These are phyloP conservation scores for Dasyornis broadbenti DNA, from an alignment of 2,113 vertebrate genomes.

Conservation along the genomic window DNA sequence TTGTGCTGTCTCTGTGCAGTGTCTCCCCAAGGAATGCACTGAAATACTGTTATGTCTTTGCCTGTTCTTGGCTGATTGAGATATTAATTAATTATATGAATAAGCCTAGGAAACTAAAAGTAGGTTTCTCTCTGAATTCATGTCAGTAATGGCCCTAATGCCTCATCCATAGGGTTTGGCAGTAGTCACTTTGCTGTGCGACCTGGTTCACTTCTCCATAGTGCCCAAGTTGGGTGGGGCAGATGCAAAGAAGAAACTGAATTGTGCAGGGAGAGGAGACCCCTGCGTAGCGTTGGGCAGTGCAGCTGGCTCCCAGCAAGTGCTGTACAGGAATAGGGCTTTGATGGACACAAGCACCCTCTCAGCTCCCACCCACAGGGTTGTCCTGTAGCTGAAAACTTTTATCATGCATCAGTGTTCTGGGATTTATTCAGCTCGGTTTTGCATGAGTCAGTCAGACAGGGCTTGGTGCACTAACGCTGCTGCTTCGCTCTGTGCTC, in stretches of 20 bases:
- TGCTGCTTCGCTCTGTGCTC: neutral
- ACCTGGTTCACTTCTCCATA: neutral
- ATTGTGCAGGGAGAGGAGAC: neutral
- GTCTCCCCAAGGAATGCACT: conserved; percentile 18
- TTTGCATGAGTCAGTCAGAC: neutral
- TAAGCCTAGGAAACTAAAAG: neutral
- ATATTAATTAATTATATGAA: conserved; percentile 55
- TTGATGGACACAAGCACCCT: neutral
- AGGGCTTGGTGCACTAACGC: neutral
- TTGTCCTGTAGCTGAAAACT: fast-evolving
- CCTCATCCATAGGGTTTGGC: neutral
- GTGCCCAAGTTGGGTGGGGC: neutral
- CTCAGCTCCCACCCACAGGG: neutral
- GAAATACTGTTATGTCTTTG: conserved; percentile 33
- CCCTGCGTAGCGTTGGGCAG: fast-evolving
- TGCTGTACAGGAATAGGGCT: fast-evolving
- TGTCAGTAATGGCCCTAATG: neutral
- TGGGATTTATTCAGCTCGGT: neutral
- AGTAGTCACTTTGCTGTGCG: neutral
- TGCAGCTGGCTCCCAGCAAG: fast-evolving
- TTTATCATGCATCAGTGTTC: neutral
- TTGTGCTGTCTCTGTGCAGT: conserved; percentile 2
- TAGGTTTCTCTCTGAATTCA: neutral
- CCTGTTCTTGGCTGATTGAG: conserved; percentile 39
- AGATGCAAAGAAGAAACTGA: neutral